These are phyloP conservation scores for Sminthopsis crassicaudata DNA, from an alignment of 2,113 vertebrate genomes.

Conservation along the genomic window DNA sequence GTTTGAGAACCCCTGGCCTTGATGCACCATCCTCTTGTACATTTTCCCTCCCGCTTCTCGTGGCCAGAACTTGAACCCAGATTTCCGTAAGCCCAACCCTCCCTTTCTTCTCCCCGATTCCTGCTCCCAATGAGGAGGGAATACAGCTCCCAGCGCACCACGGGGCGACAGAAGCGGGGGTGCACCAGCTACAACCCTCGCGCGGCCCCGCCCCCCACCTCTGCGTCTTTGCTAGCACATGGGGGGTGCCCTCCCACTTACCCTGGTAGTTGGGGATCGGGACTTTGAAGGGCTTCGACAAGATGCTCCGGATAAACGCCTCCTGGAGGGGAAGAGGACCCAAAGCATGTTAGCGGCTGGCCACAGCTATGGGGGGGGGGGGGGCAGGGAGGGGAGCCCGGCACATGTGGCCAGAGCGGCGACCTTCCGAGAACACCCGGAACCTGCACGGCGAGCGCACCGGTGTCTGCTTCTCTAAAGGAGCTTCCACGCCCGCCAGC, in stretches of 20 bases:
- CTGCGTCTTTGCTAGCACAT: too few species aligned
- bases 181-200: background rate
- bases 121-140: too few species aligned
- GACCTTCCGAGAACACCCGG: background rate
- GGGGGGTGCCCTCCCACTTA: conserved; percentile 75
- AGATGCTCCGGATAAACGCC: conserved; percentile 95
- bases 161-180: too few species aligned
- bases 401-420: background rate
- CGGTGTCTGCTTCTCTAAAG: too few species aligned
- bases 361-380: too few species aligned
- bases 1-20: too few species aligned
- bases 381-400: too few species aligned
- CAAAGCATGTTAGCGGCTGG: background rate
- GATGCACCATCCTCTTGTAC: too few species aligned
- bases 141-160: background rate
- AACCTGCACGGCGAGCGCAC: background rate
- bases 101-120: too few species aligned
- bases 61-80: background rate
- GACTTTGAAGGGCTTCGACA: conserved; percentile 96
- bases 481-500: too few species aligned
- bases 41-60: background rate
- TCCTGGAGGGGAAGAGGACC: conserved; percentile 86
- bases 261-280: conserved; percentile 97
- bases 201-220: too few species aligned
- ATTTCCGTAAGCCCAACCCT: background rate